Conservation (phyloP, 2,113 vertebrate species). For the Lamprologus ornatipinnis region DNA sequence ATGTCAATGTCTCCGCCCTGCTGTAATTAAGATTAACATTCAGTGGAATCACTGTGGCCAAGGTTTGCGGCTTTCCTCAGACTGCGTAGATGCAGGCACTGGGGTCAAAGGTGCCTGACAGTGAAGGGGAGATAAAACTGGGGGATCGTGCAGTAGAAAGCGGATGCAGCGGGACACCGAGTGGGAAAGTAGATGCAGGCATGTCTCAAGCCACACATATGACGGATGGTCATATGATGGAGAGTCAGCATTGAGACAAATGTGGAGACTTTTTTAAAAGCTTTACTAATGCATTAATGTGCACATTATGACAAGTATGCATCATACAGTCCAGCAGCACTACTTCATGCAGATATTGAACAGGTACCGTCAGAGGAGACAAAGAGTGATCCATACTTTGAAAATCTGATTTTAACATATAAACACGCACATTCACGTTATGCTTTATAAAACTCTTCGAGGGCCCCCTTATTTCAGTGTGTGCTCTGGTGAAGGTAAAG, state of each 20-base stretch:
- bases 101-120: slow-evolving; percentile 13
- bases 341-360: neutral
- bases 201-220: neutral
- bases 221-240: neutral
- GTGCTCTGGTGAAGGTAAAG: neutral
- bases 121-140: neutral
- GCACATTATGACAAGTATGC: neutral
- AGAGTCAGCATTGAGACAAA: neutral
- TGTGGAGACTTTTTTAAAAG: neutral
- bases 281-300: neutral
- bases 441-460: neutral
- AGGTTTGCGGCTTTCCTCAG: slow-evolving; percentile 5
- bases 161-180: neutral
- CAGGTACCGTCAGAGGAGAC: neutral
- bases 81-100: slow-evolving; percentile 16
- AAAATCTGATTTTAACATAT: neutral
- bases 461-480: slow-evolving; percentile 17
- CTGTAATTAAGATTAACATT: slow-evolving; percentile 45
- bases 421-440: neutral
- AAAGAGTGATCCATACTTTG: neutral
- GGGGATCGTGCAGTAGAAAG: neutral
- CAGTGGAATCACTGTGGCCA: slow-evolving; percentile 11
- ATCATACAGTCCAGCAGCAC: neutral
- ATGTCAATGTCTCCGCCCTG: slow-evolving; percentile 46
- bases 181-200: neutral